Base-by-base conservation (phyloP, 2,888 invertebrate species). In the Bibio marci region DNA sequence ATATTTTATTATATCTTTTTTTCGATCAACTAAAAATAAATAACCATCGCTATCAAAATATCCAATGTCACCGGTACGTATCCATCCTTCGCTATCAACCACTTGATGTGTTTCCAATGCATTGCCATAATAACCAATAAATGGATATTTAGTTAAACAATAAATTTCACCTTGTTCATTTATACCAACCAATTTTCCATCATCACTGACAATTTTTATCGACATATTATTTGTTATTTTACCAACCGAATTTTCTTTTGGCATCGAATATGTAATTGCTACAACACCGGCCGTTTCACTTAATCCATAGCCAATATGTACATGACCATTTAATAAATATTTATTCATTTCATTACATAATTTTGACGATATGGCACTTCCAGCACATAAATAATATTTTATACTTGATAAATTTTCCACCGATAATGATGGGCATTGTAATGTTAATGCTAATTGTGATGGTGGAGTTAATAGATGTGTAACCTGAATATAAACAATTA, bases 21-120 rank as follows among this genome's bases (percentile, higher is more conserved):
- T 53, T 2, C 58, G 51, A 2, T 51, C 54, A 38, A 49, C 48
- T 10, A 58, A 48, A 37, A 52, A 52, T 15, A 59, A 36, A 27
- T 47, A 54, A 34, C 57, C 57, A 38, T 58, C 56, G 26, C 53
- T 47, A 38, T 60, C 61, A 36, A 62, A 55, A 43, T 55, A 55
- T 14, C 62, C 61, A 47, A 58, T 46, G 44, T 61, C 62, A 3
- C 59, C 61, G 18, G 62, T 55, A 27, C 54, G 54, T 13, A 55
- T 52, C 59, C 58, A 61, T 30, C 56, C 58, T 32, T 61, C 54
- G 18, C 47, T 49, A 44, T 58, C 57, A 37, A 52, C 14, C 30
- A 30, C 10, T 30, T 30, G 12, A 18, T 38, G 10, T 14, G 39
- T 31, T 14, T 22, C 37, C 19, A 49, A 51, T 2, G 51, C 50